Evolutionary conservation across 2,113 vertebrate species (phyloP), one percentile per base, ranked within the genome.

Genomic region (Chionomys nivalis): DNA sequence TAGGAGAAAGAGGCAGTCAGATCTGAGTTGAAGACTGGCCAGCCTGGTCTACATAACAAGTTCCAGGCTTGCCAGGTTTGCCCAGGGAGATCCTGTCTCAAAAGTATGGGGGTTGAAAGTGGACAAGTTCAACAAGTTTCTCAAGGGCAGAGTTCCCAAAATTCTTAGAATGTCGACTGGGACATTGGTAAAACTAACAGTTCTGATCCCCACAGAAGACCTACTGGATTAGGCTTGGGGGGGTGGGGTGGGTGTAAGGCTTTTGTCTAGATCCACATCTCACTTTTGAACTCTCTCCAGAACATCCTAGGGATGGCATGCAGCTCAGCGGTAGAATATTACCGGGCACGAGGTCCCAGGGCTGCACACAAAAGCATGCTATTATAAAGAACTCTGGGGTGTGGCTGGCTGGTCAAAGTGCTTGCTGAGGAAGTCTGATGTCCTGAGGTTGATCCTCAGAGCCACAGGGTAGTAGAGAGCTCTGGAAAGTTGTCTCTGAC

Each of bases 241-340:
- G 36, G 2, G 14, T 9, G 13, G 68, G 68, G 42, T 28, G 3
- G 63, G 16, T 1, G 24, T 49, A 17, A 78, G 47, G 28, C 47
- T 28, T 47, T 49, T 19, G 44, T 52, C 52, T 55, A 65, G 26
- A 10, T 55, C 65, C 42, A 16, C 49, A 58, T n/a, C 31, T 76
- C 47, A 95, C 81, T 52, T 94, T 39, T 93, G 39, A 94, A 76
- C 17, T 24, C 33, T 94, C 72, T 76, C 47, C 65, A 94, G n/a
- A 89, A 52, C 10, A 24, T 13, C 33, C 33, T 12, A 13, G 78
- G 78, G 78, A 19, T 55, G 49, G 19, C 14, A 36, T 4, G 2
- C 39, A 9, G n/a, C 24, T 81, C 78, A 39, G 52, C 3, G 36
- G 36, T 13, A 26, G n/a, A 83, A 42, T 39, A 28, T 42, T 42